Base-by-base conservation (phyloP, 2,797 vertebrate species). In the Pogonophryne albipinna region DNA sequence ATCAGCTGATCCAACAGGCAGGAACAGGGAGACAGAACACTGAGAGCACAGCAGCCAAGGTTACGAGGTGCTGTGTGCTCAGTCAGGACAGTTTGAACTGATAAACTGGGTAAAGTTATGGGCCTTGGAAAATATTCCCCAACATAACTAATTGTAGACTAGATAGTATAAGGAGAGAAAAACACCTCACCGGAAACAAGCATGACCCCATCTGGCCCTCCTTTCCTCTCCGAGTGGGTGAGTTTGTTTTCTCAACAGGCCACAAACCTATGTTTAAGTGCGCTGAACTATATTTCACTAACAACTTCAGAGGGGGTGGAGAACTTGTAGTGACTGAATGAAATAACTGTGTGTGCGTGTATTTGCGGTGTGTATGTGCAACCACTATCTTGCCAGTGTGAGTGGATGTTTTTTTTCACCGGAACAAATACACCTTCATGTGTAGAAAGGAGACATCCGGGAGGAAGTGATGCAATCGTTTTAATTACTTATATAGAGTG, bases 231-330 rank as follows among this genome's bases (percentile, higher is more conserved):
- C 82, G 91, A 86, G 94, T 94, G 93, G 94, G 94, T 74, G 89
- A 78, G 74, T 76, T 85, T 91, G 79, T 91, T 92, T 91, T 94
- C 83, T 82, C 81, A 89, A 62, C 80, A 86, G 68, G 67, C 91
- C 89, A 92, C 92, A 93, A 93, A 94, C 92, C 92, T 93, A 91
- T 95, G 89, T 91, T 95, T 94, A 89, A 85, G 66, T 53, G 70
- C 67, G 72, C 84, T 82, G 90, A 93, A 90, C 91, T 93, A 91
- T 89, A 92, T 91, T 93, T 91, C 87, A 90, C 80, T 80, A 47
- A 76, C 64, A 78, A 79, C 69, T 34, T 65, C 75, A 62, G 85
- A 85, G 91, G 76, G 86, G 91, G 91, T 51, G 91, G 85, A 89
- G 85, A 77, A 79, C 84, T 85, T 79, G 67, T 69, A 67, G 63